phyloP scores from a whole-genome alignment of 2,113 vertebrate species.

The Danionella cerebrum region DNA sequence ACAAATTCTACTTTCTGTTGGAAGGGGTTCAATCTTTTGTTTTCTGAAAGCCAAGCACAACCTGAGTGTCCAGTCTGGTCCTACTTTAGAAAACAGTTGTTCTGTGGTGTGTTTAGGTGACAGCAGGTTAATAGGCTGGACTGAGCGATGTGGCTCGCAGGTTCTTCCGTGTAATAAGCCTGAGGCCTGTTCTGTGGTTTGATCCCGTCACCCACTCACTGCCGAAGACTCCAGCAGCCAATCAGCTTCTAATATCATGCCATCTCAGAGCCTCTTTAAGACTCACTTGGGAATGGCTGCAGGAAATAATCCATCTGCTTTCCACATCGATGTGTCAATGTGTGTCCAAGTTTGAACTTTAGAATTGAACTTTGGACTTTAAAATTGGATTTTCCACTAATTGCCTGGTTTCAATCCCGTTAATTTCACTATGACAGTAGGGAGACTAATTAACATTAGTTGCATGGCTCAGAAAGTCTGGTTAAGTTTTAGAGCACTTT shows the following conservation, averaged over 20 bases:
- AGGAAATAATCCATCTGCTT: background rate
- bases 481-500: constrained; percentile 18
- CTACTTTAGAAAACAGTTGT: background rate
- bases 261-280: background rate
- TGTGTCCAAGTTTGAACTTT: constrained; percentile 18
- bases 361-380: constrained; percentile 32
- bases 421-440: constrained; percentile 32
- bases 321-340: background rate
- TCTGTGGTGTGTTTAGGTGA: constrained; percentile 6
- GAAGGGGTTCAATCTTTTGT: no score
- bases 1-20: no score
- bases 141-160: background rate
- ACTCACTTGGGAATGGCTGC: background rate
- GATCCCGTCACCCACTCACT: background rate
- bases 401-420: constrained; percentile 24
- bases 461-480: constrained; percentile 5
- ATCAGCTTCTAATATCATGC: background rate
- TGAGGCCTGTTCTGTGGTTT: constrained; percentile 6
- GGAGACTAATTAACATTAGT: constrained; percentile 28
- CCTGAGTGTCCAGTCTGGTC: background rate
- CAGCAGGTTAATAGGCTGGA: constrained; percentile 15
- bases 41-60: background rate
- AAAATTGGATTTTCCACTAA: constrained; percentile 34
- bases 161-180: background rate
- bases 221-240: background rate